Evolutionary conservation across 1,140 invertebrate genomes (phyloP).

Genomic region (Psilanteris sp.): DNA sequence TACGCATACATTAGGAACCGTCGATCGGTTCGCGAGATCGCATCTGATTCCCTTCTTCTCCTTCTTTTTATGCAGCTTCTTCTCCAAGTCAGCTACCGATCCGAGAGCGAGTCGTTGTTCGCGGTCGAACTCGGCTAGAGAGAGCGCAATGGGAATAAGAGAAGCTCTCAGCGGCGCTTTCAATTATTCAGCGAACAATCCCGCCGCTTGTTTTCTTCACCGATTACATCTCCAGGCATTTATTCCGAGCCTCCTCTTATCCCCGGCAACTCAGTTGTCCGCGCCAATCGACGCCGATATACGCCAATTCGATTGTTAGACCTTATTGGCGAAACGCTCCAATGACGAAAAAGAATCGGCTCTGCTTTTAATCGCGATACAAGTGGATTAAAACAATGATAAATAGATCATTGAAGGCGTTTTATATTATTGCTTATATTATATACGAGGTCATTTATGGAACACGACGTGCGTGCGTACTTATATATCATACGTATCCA

Average conservation of each 20-base stretch:
- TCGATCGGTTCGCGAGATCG: conserved; percentile 72
- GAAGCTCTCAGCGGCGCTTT: conserved; percentile 78
- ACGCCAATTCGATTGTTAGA: conserved; percentile 65
- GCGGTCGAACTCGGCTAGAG: conserved; percentile 49
- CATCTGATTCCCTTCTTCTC: conserved; percentile 65
- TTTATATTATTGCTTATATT: too few species aligned
- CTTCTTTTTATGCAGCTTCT: conserved; percentile 20
- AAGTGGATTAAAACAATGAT: conserved; percentile 33
- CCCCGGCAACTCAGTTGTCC: conserved; percentile 57
- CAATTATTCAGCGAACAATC: conserved; percentile 81
- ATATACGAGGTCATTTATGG: too few species aligned
- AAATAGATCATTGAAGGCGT: background rate
- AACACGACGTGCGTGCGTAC: too few species aligned
- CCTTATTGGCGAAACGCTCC: conserved; percentile 55
- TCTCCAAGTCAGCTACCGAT: conserved; percentile 56
- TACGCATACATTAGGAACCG: conserved; percentile 77
- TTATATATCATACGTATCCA: too few species aligned
- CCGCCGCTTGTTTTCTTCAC: conserved; percentile 79
- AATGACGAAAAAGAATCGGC: conserved; percentile 53
- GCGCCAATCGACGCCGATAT: conserved; percentile 63
- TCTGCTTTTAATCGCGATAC: conserved; percentile 22
- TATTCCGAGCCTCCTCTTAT: conserved; percentile 71
- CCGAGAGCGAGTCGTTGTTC: conserved; percentile 49
- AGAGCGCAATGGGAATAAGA: conserved; percentile 75
- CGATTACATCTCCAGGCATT: conserved; percentile 80